Evolutionary conservation across 2,797 vertebrate species (phyloP).

Genomic region (Sebastes iracundus): DNA sequence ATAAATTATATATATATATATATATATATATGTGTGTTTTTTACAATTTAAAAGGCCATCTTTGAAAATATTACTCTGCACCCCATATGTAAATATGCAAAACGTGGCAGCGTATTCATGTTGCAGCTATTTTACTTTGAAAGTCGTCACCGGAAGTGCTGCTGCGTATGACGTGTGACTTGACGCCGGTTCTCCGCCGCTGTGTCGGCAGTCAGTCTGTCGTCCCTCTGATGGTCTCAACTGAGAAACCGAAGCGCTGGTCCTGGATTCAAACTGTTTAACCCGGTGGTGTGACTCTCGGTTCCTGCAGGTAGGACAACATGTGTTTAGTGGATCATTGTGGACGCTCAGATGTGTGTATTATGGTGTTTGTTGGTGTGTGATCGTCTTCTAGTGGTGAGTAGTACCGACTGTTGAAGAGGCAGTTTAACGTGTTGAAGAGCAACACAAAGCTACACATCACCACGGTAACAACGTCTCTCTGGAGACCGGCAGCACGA

Average conservation of each 20-base stretch:
- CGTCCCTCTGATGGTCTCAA: not conserved
- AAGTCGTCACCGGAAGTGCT: not conserved
- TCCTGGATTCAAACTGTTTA: slow-evolving; percentile 63
- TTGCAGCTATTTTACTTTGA: slow-evolving; percentile 29
- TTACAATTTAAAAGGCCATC: not conserved
- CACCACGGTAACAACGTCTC: not conserved
- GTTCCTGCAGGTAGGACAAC: slow-evolving; percentile 38
- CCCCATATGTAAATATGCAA: too few species aligned
- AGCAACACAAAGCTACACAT: slow-evolving; percentile 18
- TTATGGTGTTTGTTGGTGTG: not conserved
- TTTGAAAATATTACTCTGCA: not conserved
- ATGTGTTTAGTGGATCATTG: rapidly evolving
- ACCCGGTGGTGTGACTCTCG: not conserved
- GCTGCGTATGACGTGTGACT: rapidly evolving
- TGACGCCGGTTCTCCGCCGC: not conserved
- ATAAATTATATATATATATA: too few species aligned
- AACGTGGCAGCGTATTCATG: rapidly evolving
- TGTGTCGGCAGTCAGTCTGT: slow-evolving; percentile 5
- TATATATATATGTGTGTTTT: too few species aligned
- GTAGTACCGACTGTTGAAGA: slow-evolving; percentile 7
- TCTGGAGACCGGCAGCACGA: not conserved
- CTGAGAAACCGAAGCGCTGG: slow-evolving; percentile 34
- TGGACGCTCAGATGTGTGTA: rapidly evolving
- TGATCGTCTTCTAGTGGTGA: not conserved
- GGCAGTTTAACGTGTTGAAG: slow-evolving; percentile 10